Evolutionary conservation across 2,888 invertebrate species (phyloP).

Genomic region (Nemoura dubitans): DNA sequence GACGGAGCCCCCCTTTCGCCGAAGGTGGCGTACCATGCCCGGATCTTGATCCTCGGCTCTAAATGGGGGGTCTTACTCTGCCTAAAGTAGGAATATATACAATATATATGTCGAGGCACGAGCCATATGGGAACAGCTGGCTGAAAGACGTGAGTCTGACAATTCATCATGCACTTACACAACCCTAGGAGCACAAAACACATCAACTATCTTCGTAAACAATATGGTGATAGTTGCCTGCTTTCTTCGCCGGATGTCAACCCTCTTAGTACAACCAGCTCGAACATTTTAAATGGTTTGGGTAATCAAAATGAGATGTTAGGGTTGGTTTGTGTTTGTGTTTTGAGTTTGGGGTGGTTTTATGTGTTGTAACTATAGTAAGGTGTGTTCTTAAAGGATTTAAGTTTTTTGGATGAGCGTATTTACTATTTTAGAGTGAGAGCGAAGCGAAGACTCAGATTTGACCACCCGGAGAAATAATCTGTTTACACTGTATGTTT

Average conservation of each 20-base stretch:
- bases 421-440: too few species aligned
- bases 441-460: too few species aligned
- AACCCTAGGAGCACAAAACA: neutral
- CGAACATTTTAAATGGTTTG: neutral
- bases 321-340: neutral
- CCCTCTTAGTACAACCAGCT: neutral
- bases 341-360: neutral
- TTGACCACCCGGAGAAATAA: too few species aligned
- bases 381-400: too few species aligned
- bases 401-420: too few species aligned
- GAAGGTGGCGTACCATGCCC: neutral
- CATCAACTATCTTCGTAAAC: neutral
- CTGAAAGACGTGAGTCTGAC: conserved; percentile 15
- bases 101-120: conserved; percentile 27
- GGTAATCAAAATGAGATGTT: neutral
- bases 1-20: neutral
- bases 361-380: neutral
- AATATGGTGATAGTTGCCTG: neutral
- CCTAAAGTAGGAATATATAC: conserved; percentile 13
- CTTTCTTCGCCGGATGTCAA: neutral
- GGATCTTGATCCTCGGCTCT: neutral
- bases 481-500: too few species aligned
- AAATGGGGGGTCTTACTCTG: conserved; percentile 32
- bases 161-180: conserved; percentile 13
- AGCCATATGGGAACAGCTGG: conserved; percentile 14